Conservation (phyloP, 2,113 vertebrate genomes). For the Rhagologus leucostigma region DNA sequence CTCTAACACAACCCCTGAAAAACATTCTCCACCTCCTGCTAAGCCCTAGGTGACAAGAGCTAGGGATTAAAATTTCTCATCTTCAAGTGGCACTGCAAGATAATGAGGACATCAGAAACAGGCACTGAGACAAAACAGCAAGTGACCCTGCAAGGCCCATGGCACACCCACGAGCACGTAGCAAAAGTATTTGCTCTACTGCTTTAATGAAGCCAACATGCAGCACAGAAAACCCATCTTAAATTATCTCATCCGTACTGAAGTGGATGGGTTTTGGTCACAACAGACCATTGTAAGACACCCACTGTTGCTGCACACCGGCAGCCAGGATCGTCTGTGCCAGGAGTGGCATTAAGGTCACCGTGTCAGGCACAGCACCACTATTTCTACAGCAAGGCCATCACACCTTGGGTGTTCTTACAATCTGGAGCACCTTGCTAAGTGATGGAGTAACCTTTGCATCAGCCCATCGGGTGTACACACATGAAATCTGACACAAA, state of each 20-base stretch:
- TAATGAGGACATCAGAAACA: neutral
- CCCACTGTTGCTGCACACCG: neutral
- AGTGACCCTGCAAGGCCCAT: neutral
- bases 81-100: neutral
- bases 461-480: neutral
- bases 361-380: neutral
- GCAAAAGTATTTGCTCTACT: fast-evolving
- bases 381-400: neutral
- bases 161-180: neutral
- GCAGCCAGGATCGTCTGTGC: neutral
- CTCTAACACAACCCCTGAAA: neutral
- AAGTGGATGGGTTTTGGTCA: neutral
- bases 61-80: conserved; percentile 5
- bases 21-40: neutral
- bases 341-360: neutral
- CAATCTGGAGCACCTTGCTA: neutral
- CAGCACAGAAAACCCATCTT: neutral
- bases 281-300: neutral
- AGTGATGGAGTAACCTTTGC: neutral
- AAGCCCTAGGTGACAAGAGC: neutral
- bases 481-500: fast-evolving
- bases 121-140: neutral
- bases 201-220: neutral
- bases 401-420: neutral
- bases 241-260: neutral